Evolutionary conservation across 2,113 vertebrate species (phyloP), one percentile per base, ranked within the genome.

Genomic region (Oryzias celebensis): DNA sequence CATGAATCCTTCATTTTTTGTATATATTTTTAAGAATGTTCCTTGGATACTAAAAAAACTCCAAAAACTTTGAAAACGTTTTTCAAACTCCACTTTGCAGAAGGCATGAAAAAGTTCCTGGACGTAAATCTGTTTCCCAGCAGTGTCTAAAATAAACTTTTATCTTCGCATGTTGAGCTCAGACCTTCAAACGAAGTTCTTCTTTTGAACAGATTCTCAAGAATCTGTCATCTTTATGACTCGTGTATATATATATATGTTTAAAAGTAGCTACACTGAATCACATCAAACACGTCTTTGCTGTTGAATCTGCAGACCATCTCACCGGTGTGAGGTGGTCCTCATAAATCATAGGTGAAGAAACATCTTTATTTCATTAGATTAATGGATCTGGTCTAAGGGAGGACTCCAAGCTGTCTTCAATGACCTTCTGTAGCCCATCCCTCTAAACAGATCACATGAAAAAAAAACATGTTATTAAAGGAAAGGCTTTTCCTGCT

Each of bases 321-420:
- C 63, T 47, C 15, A 52, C 41, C 56, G 3, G 20, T 20, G 44
- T 52, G 45, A 68, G 22, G 45, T 54, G 64, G 49, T 43, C 55
- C 23, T 82, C 41, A 63, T 85, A 14, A 84, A 77, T 89, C 62
- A 70, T 67, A 20, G 42, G 82, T 60, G 42, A 59, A 12, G 41
- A 71, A 18, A 79, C 82, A 26, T 90, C 49, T 85, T 87, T 86
- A 82, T 85, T 89, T 86, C 55, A 88, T 80, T 48, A 45, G 59
- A 74, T 77, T 83, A 81, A 84, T 78, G 82, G 73, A 72, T 73
- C 63, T 23, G 53, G 7, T 28, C 26, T 28, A 4, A 4, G 26
- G 26, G 26, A 28, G 26, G 26, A 28, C 26, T 20, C 20, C 20
- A 20, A 20, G 20, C 20, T 20, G 62, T 71, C 69, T 69, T 28